Evolutionary conservation across 2,113 vertebrate species (phyloP).

Genomic region (Theristicus caerulescens): DNA sequence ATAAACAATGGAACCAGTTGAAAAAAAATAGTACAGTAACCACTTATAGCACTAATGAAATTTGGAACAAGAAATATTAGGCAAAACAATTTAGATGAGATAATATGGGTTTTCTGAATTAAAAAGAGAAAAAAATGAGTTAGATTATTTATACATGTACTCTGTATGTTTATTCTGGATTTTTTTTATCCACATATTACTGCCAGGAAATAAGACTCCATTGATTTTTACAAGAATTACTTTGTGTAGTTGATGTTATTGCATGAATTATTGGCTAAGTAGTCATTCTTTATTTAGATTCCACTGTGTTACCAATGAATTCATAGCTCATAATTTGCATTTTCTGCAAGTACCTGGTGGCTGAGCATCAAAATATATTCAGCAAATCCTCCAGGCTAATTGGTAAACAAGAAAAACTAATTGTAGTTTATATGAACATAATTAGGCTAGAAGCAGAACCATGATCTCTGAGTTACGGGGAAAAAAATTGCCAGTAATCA

Average conservation of each 20-base stretch:
- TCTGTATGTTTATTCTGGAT: background rate
- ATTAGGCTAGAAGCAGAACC: background rate
- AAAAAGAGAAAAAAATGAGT: background rate
- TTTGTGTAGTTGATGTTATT: slow-evolving; percentile 11
- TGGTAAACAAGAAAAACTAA: slow-evolving; percentile 61
- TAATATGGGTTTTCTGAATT: background rate
- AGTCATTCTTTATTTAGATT: slow-evolving; percentile 45
- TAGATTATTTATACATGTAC: background rate
- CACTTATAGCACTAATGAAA: background rate
- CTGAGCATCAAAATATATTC: slow-evolving; percentile 42
- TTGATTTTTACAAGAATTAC: slow-evolving; percentile 39
- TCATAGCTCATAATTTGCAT: slow-evolving; percentile 53
- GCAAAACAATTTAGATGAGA: background rate
- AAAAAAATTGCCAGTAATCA: background rate
- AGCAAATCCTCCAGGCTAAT: slow-evolving; percentile 53
- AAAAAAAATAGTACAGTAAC: background rate
- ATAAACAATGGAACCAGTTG: background rate
- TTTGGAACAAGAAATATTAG: background rate
- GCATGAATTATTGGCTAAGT: slow-evolving; percentile 34
- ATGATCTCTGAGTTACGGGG: background rate
- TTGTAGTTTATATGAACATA: slow-evolving; percentile 18
- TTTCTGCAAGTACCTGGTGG: slow-evolving; percentile 45
- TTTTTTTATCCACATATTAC: background rate
- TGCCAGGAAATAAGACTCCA: slow-evolving; percentile 21
- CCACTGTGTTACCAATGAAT: slow-evolving; percentile 29